Percentiles rank a stretch among this genome's conserved stretches.
These are phyloP conservation scores for Eristalinus sepulchralis DNA, from an alignment of 2,888 invertebrate species.

Conservation along the genomic window DNA sequence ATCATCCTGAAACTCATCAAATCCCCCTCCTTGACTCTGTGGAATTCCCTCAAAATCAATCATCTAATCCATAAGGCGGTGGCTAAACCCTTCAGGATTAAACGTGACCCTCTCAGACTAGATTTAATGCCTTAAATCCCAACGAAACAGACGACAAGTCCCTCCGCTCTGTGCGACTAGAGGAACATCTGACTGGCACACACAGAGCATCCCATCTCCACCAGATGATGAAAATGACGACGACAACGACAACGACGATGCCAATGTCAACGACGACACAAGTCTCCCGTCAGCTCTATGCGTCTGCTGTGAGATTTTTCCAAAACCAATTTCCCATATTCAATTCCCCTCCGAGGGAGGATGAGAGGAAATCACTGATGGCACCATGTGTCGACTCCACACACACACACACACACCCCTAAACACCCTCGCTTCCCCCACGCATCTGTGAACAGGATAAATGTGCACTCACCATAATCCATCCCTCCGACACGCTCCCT, in stretches of 20 bases:
- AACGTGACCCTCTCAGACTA: background rate
- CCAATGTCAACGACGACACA: background rate
- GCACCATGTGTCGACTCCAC: constrained; percentile 48
- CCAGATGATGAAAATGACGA: too few relatives aligned
- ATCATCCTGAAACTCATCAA: background rate
- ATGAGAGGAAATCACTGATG: constrained; percentile 35
- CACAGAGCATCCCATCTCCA: background rate
- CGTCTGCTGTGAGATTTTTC: constrained; percentile 53
- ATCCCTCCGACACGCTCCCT: background rate
- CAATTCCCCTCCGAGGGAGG: constrained; percentile 21
- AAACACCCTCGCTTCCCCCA: background rate
- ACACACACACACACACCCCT: constrained; percentile 6
- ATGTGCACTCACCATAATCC: constrained; percentile 9
- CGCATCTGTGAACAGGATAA: constrained; percentile 42
- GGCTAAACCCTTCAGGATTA: background rate
- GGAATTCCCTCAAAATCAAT: background rate
- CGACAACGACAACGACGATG: background rate
- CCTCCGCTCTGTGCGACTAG: background rate
- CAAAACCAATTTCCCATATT: constrained; percentile 61
- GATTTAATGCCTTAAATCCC: background rate
- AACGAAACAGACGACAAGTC: background rate
- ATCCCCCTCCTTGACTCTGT: background rate
- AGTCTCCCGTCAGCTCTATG: background rate
- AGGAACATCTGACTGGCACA: background rate
- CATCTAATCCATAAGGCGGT: background rate